Evolutionary conservation across 2,888 invertebrate genomes (phyloP).

Genomic region (Nysson spinosus): DNA sequence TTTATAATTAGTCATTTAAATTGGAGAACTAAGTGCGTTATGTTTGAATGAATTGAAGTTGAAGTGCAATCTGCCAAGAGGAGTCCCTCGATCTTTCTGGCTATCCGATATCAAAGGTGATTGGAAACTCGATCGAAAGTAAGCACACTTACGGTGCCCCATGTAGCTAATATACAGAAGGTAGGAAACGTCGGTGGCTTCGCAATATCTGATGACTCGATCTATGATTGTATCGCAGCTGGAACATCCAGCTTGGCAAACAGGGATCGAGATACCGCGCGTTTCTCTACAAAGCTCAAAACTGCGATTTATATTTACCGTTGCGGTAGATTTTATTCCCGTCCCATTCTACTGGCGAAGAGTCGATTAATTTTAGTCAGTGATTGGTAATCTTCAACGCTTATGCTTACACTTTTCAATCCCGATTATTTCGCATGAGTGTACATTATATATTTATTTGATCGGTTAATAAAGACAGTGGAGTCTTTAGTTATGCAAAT

Average conservation of each 20-base stretch:
- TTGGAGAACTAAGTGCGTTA: too few species aligned
- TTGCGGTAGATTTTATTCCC: conserved; percentile 31
- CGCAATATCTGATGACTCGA: conserved; percentile 50
- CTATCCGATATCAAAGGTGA: conserved; percentile 38
- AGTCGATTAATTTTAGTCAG: conserved; percentile 33
- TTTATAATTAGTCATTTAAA: too few species aligned
- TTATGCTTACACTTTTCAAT: too few species aligned
- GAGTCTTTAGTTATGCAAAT: too few species aligned
- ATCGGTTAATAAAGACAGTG: too few species aligned
- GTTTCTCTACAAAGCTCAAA: conserved; percentile 38
- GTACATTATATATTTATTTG: too few species aligned
- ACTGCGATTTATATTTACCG: conserved; percentile 44
- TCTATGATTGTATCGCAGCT: conserved; percentile 52
- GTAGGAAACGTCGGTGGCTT: conserved; percentile 31
- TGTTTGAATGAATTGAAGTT: conserved; percentile 27
- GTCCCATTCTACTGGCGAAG: conserved; percentile 9
- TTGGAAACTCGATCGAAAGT: conserved; percentile 47
- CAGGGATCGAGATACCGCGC: conserved; percentile 49
- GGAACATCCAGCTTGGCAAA: conserved; percentile 52
- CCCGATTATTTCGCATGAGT: too few species aligned
- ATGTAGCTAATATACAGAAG: conserved; percentile 19
- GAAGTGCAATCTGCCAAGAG: conserved; percentile 47
- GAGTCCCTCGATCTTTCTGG: conserved; percentile 35
- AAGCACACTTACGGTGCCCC: conserved; percentile 2
- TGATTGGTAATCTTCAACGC: too few species aligned